These are phyloP conservation scores for Hydrotaea cyrtoneurina DNA, from an alignment of 2,888 invertebrate species.

Conservation along the genomic window DNA sequence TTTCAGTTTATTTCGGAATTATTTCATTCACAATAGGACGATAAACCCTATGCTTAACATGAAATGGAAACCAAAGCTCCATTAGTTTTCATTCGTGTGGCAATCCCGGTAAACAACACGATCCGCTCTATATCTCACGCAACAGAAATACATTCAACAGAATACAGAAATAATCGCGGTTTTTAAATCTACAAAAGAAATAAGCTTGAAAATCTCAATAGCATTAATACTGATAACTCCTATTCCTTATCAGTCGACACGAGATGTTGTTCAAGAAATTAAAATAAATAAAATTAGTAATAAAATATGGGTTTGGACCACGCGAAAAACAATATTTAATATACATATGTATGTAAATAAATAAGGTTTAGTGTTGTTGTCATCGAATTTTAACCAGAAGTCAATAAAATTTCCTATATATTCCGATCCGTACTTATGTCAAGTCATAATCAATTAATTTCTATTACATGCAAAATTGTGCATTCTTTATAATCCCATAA, in stretches of 20 bases:
- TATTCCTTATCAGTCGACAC: slow-evolving; percentile 28
- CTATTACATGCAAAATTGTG: slow-evolving; percentile 66
- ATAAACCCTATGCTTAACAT: too few species aligned
- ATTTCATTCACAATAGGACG: too few species aligned
- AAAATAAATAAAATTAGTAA: neutral
- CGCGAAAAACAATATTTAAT: neutral
- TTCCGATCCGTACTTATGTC: slow-evolving; percentile 39
- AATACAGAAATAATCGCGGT: too few species aligned
- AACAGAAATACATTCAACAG: too few species aligned
- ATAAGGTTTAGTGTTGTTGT: neutral
- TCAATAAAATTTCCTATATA: neutral
- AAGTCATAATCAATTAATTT: slow-evolving; percentile 64
- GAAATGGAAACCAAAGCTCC: too few species aligned
- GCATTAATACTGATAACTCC: neutral
- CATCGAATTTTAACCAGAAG: slow-evolving; percentile 28
- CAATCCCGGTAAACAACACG: too few species aligned
- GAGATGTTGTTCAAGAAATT: slow-evolving; percentile 10
- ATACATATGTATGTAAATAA: neutral
- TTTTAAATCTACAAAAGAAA: neutral
- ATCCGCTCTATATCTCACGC: too few species aligned
- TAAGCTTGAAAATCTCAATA: neutral
- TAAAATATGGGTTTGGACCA: neutral
- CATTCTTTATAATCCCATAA: slow-evolving; percentile 27
- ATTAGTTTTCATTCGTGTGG: too few species aligned
- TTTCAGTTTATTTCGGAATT: too few species aligned